Evolutionary conservation across 2,888 invertebrate genomes (phyloP).

Genomic region (Hymenopus coronatus): DNA sequence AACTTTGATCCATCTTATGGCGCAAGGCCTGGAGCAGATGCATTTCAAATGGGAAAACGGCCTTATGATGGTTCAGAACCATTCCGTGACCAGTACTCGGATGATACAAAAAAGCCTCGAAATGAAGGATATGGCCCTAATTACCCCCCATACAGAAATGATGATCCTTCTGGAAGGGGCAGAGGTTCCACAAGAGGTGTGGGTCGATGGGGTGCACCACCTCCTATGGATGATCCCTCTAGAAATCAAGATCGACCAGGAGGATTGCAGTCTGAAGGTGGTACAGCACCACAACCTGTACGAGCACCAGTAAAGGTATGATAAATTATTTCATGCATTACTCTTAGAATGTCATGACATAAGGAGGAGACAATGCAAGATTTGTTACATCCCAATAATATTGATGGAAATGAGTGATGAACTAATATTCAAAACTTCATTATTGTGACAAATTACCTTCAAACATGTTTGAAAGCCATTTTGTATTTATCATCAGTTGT

Average conservation of each 20-base stretch:
- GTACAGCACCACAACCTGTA: background rate
- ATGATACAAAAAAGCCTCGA: conserved; percentile 7
- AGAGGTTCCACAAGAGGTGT: conserved; percentile 20
- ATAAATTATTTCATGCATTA: background rate
- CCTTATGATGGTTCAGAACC: conserved; percentile 2
- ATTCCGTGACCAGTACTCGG: background rate
- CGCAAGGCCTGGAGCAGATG: background rate
- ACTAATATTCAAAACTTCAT: too few species aligned
- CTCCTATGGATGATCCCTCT: background rate
- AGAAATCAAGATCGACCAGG: background rate
- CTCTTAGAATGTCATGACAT: background rate
- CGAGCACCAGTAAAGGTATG: conserved; percentile 1
- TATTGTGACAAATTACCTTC: too few species aligned
- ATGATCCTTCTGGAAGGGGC: conserved; percentile 5
- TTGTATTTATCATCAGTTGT: too few species aligned
- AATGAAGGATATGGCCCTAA: background rate
- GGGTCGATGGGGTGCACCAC: background rate
- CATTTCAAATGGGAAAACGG: conserved; percentile 7
- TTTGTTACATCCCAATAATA: too few species aligned
- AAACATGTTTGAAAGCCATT: too few species aligned
- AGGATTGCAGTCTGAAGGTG: background rate
- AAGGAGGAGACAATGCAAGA: too few species aligned
- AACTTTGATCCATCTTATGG: background rate
- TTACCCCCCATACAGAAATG: background rate
- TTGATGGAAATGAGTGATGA: too few species aligned